phyloP scores from a whole-genome alignment of 2,797 vertebrate species.

The Myotis vivesi region DNA sequence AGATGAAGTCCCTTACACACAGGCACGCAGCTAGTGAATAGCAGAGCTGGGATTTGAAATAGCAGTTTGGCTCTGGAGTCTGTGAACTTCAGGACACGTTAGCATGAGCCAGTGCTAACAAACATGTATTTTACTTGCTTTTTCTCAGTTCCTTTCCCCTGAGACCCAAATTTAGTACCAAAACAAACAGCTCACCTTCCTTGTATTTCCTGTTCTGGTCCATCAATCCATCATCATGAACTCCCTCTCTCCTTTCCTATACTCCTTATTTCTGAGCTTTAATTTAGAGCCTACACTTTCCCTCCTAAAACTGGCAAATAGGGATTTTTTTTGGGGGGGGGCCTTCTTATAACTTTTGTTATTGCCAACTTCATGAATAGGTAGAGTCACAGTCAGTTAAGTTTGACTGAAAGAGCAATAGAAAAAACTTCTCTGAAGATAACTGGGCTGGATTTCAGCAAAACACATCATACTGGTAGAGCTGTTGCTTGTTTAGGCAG shows the following conservation, averaged over 20 bases:
- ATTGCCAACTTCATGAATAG: not conserved
- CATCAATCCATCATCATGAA: not conserved
- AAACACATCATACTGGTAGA: not conserved
- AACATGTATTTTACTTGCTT: constrained; percentile 20
- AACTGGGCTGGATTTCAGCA: constrained; percentile 31
- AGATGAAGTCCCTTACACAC: not conserved
- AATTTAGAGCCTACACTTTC: not conserved
- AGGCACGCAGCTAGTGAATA: not conserved
- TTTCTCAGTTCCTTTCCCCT: constrained; percentile 20
- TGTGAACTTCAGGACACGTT: not conserved
- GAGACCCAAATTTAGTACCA: not conserved
- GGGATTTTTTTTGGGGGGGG: not conserved
- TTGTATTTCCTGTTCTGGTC: not conserved
- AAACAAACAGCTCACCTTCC: constrained; percentile 34
- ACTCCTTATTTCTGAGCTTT: not conserved
- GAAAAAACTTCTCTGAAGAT: not conserved
- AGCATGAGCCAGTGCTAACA: not conserved
- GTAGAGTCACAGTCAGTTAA: not conserved
- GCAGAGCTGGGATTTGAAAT: not conserved
- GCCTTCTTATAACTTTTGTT: not conserved
- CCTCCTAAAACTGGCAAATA: not conserved
- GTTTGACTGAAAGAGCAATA: not conserved
- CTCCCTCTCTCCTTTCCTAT: not conserved
- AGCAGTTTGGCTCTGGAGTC: not conserved
- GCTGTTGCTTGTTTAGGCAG: not conserved